Evolutionary conservation across 2,113 vertebrate species (phyloP), one percentile per base, ranked within the genome.

Genomic region (Carassius carassius): DNA sequence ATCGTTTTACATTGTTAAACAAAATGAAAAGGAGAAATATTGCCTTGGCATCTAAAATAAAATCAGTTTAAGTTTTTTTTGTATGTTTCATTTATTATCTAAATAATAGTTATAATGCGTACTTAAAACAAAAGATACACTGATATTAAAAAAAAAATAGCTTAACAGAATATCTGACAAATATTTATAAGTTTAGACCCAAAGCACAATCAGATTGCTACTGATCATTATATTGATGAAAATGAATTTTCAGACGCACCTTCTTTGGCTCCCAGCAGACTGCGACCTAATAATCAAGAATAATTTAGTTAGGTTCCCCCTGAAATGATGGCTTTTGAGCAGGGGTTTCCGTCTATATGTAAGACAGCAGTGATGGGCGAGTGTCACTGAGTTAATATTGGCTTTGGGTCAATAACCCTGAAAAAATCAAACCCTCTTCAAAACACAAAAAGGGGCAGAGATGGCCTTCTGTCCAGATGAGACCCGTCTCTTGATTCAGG

Each of bases 381-480:
- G 51, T 65, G 76, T 78, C 84, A 62, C 87, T 84, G 82, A 82
- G 87, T 86, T 86, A 88, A 88, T 88, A 84, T 88, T 88, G 85
- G 82, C 51, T 78, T 84, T 70, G 37, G 87, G 87, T 88, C 85
- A 88, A 67, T 78, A 67, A 88, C 85, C 87, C 81, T 76, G 9
- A 54, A 77, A 86, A 84, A 32, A 29, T 37, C 76, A 14, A 60
- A 60, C 32, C 8, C 56, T n/a, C 76, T 17, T 19, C 51, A 14
- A 78, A 77, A 32, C 1, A 54, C 9, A 37, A 17, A 78, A 67
- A 6, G 21, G 23, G 73, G 69, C 7, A 49, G 35, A 47, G 21
- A 25, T 54, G 44, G 2, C 74, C 7, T 76, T 76, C 23, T 49
- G 11, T 54, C 8, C 7, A 76, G 17, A 56, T 21, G 74, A 56